A percentile compares a stretch with the other conserved stretches of the same genome.
phyloP scores from a whole-genome alignment of 2,888 invertebrate genomes.

The Ichneumon xanthorius region DNA sequence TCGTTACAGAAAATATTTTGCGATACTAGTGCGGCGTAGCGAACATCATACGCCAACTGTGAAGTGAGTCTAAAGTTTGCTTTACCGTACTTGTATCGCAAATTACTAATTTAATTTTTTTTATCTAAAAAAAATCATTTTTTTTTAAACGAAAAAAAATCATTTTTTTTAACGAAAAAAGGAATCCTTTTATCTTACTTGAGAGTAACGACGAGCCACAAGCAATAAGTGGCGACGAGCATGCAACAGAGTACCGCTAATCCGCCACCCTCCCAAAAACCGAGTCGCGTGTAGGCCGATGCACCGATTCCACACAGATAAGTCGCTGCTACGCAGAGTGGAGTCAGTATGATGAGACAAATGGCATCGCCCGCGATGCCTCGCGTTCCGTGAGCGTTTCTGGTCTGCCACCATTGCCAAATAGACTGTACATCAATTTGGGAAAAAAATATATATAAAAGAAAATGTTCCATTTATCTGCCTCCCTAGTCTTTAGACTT shows the following conservation, averaged over 20 bases:
- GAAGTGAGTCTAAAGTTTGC: too few species aligned
- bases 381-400: constrained; percentile 83
- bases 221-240: constrained; percentile 79
- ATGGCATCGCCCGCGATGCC: constrained; percentile 85
- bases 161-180: neutral
- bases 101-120: too few species aligned
- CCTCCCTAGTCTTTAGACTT: neutral
- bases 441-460: neutral
- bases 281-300: constrained; percentile 79
- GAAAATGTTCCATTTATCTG: neutral
- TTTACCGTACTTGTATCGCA: too few species aligned
- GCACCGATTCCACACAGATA: constrained; percentile 85
- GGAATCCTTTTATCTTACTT: constrained; percentile 73
- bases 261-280: constrained; percentile 83
- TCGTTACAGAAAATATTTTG: too few species aligned
- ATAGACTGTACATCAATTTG: constrained; percentile 71
- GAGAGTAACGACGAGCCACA: constrained; percentile 82
- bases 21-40: too few species aligned
- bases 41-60: too few species aligned
- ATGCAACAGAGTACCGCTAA: constrained; percentile 80
- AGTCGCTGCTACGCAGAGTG: constrained; percentile 84
- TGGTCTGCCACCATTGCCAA: constrained; percentile 84
- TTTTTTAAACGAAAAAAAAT: neutral
- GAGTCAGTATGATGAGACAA: constrained; percentile 85
- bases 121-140: neutral